Conservation (phyloP, 64 coral and sea anemone species). For the Hydrozoanthus tunicans region DNA sequence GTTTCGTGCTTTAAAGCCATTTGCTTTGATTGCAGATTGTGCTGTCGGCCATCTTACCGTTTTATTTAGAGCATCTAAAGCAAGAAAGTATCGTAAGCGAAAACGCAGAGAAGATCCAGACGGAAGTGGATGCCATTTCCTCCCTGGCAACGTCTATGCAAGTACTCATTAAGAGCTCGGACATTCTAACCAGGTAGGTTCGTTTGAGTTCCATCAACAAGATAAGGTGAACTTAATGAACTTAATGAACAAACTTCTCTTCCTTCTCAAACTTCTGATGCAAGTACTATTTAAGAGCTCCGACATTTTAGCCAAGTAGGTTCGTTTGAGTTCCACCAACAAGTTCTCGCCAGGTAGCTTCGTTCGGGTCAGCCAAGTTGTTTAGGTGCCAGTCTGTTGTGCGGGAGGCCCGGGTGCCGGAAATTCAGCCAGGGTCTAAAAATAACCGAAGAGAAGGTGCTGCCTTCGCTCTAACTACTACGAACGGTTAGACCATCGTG, state of each 20-base stretch:
- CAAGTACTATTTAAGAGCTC: conserved; percentile 94
- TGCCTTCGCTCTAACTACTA: too few species aligned
- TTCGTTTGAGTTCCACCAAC: background rate
- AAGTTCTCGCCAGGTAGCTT: background rate
- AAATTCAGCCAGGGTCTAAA: too few species aligned
- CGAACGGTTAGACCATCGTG: too few species aligned
- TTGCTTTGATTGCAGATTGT: conserved; percentile 59
- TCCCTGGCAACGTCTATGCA: conserved; percentile 84
- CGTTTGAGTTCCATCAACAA: background rate
- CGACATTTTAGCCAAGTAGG: conserved; percentile 59
- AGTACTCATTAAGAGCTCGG: conserved; percentile 90
- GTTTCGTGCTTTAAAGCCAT: background rate
- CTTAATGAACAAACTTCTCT: too few species aligned
- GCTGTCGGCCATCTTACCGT: conserved; percentile 93
- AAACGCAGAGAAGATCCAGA: conserved; percentile 67
- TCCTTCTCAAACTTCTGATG: background rate
- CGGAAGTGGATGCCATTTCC: conserved; percentile 63
- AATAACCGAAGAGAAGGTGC: too few species aligned
- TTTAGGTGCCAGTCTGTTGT: too few species aligned
- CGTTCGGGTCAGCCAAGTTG: too few species aligned
- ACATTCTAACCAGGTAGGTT: conserved; percentile 57
- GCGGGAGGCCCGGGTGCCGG: too few species aligned
- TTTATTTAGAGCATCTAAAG: conserved; percentile 86
- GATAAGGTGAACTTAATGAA: background rate
- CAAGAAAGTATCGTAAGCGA: conserved; percentile 50